Evolutionary conservation across 2,797 vertebrate species (phyloP).

Genomic region (Melanotaenia maccullochi): DNA sequence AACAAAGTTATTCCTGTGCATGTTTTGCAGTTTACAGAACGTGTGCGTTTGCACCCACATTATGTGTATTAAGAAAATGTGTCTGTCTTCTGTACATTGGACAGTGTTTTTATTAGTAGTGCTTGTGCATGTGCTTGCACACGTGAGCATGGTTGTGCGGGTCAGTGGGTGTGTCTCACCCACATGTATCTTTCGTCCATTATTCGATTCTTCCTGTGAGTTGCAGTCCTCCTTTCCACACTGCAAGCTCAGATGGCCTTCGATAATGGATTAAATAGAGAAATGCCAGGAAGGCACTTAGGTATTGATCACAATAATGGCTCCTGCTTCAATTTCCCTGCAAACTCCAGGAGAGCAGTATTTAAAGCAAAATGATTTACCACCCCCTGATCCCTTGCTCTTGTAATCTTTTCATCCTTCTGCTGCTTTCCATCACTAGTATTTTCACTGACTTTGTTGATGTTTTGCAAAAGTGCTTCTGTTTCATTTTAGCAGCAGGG

Average conservation of each 20-base stretch:
- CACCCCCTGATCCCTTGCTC: conserved; percentile 17
- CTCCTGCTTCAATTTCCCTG: conserved; percentile 65
- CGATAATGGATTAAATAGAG: conserved; percentile 83
- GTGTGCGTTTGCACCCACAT: neutral
- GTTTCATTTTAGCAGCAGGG: conserved; percentile 31
- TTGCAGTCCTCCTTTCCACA: conserved; percentile 29
- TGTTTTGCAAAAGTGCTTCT: conserved; percentile 46
- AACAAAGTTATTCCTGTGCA: neutral
- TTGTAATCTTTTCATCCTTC: conserved; percentile 59
- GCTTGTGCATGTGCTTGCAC: conserved; percentile 35
- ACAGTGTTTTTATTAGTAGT: conserved; percentile 27
- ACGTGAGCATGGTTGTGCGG: conserved; percentile 17
- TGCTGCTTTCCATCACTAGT: conserved; percentile 34
- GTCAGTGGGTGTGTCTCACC: conserved; percentile 43
- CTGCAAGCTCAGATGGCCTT: conserved; percentile 61
- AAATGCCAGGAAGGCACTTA: conserved; percentile 85
- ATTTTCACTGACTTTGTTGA: conserved; percentile 43
- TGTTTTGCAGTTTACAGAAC: conserved; percentile 1
- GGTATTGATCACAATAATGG: conserved; percentile 79
- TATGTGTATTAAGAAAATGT: neutral
- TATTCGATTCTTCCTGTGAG: conserved; percentile 41
- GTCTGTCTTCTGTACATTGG: neutral
- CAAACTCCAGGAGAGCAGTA: conserved; percentile 65
- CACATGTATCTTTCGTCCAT: conserved; percentile 50
- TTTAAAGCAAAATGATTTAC: conserved; percentile 79